Percentiles rank a stretch among this genome's conserved stretches.
phyloP scores from a whole-genome alignment of 1,140 invertebrate species.

The Condylostylus longicornis region DNA sequence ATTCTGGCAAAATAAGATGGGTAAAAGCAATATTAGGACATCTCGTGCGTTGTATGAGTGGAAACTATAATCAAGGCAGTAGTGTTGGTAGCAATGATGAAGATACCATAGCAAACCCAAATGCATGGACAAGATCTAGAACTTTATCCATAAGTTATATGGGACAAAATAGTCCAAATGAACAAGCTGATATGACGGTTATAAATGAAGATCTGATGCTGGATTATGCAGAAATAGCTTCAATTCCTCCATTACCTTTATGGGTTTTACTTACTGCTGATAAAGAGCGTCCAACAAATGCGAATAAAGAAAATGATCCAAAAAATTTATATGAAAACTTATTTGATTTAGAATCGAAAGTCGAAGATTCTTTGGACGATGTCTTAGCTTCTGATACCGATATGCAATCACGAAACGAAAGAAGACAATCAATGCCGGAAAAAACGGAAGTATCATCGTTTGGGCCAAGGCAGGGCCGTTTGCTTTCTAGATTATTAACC shows the following conservation, averaged over 20 bases:
- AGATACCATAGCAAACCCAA: constrained; percentile 43
- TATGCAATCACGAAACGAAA: constrained; percentile 43
- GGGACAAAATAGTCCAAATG: constrained; percentile 43
- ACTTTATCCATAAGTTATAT: constrained; percentile 78
- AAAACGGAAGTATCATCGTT: constrained; percentile 64
- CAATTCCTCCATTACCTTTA: constrained; percentile 89
- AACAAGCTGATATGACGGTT: constrained; percentile 39
- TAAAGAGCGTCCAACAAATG: constrained; percentile 52
- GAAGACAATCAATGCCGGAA: constrained; percentile 48
- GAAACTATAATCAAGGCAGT: constrained; percentile 15
- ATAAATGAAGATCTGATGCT: constrained; percentile 72
- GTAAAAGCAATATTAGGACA: constrained; percentile 96
- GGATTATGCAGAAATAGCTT: constrained; percentile 91
- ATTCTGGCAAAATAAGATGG: constrained; percentile 93
- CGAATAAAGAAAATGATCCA: constrained; percentile 33
- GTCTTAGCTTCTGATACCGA: constrained; percentile 52
- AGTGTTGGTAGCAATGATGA: constrained; percentile 32
- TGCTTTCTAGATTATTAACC: constrained; percentile 77
- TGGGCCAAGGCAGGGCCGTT: constrained; percentile 57
- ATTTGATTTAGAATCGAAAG: constrained; percentile 60
- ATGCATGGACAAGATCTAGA: constrained; percentile 69
- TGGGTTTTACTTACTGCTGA: constrained; percentile 92
- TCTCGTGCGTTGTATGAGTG: constrained; percentile 62
- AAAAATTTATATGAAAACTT: constrained; percentile 71
- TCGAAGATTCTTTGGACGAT: constrained; percentile 71